Percentiles rank a stretch among this genome's conserved stretches.
These are phyloP conservation scores for Aphaenogaster ashmeadi DNA, from an alignment of 1,140 invertebrate species.

Conservation along the genomic window DNA sequence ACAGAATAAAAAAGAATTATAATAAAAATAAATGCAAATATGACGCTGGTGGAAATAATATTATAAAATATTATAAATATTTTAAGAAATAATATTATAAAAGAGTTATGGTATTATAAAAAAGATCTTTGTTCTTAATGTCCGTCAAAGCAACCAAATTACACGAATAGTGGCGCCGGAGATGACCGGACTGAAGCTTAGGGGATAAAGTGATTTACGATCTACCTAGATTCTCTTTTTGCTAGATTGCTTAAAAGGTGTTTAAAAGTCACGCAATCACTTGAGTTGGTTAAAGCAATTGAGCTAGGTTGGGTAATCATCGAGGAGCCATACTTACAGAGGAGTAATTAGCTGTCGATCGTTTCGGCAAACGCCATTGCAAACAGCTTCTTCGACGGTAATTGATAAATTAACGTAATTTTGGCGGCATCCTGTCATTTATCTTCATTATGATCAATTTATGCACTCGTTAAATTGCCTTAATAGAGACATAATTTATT, in stretches of 20 bases:
- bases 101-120: neutral
- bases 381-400: conserved; percentile 17
- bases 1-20: neutral
- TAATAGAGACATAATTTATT: neutral
- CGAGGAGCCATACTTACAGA: conserved; percentile 7
- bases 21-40: neutral
- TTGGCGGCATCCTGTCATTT: conserved; percentile 16
- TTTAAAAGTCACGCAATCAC: conserved; percentile 56
- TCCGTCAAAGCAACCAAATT: neutral
- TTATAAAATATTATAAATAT: neutral
- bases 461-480: conserved; percentile 17
- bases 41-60: neutral
- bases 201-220: conserved; percentile 38
- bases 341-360: conserved; percentile 66
- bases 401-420: conserved; percentile 71
- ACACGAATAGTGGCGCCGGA: neutral
- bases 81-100: neutral
- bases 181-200: neutral
- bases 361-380: conserved; percentile 51
- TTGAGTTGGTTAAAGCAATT: conserved; percentile 48
- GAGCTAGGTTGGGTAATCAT: conserved; percentile 39
- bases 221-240: conserved; percentile 39
- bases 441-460: conserved; percentile 36
- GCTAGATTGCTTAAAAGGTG: conserved; percentile 35
- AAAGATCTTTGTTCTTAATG: neutral